Percentiles rank a stretch among this genome's conserved stretches.
phyloP scores from a whole-genome alignment of 1,140 invertebrate genomes.

The Cryptotermes secundus region DNA sequence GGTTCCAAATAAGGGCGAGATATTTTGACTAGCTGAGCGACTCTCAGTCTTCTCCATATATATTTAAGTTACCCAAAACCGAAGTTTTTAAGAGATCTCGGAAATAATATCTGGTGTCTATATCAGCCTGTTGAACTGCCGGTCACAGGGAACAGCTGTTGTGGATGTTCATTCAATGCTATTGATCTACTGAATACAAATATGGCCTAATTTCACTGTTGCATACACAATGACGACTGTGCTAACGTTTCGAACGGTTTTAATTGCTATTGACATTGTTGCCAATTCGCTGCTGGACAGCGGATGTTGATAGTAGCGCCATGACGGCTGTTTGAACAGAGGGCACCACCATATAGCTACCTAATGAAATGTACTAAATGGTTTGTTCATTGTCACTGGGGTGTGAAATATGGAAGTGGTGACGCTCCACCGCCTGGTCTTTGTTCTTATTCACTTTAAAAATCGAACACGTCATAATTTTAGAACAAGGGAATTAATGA shows the following conservation, averaged over 20 bases:
- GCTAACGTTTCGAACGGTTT: slow-evolving; percentile 7
- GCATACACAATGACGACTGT: neutral
- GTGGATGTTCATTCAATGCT: neutral
- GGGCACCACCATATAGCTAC: neutral
- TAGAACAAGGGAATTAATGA: neutral
- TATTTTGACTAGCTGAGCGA: too few relatives aligned
- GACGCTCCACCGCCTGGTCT: neutral
- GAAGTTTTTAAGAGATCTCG: too few relatives aligned
- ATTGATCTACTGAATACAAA: neutral
- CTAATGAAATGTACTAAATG: slow-evolving; percentile 14
- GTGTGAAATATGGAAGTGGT: slow-evolving; percentile 9
- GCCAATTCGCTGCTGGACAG: slow-evolving; percentile 13
- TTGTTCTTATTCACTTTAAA: slow-evolving; percentile 18
- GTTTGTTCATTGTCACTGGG: slow-evolving; percentile 1
- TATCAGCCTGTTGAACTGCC: too few relatives aligned
- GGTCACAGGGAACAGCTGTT: too few relatives aligned
- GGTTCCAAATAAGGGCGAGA: too few relatives aligned
- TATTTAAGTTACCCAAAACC: too few relatives aligned
- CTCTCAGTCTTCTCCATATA: too few relatives aligned
- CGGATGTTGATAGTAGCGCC: neutral
- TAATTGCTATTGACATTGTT: slow-evolving; percentile 20
- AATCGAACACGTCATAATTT: neutral
- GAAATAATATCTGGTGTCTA: too few relatives aligned
- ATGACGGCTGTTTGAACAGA: neutral
- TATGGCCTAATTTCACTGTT: neutral